Evolutionary conservation across 64 coral and sea anemone genomes (phyloP).

Genomic region (Pachyseris speciosa): DNA sequence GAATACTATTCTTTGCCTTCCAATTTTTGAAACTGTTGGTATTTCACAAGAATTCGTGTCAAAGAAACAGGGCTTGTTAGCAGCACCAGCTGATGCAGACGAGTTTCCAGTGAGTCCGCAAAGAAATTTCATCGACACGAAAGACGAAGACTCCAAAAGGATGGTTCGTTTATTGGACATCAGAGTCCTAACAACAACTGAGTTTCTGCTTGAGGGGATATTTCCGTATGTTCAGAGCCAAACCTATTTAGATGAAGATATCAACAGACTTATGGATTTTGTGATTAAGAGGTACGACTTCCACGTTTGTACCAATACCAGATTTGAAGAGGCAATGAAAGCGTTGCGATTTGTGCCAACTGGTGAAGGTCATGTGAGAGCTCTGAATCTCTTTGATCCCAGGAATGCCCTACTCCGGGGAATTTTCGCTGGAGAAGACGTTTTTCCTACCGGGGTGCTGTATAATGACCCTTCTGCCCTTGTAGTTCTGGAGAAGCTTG

Average conservation of each 20-base stretch:
- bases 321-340: conserved; percentile 5
- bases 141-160: background rate
- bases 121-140: background rate
- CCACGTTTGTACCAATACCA: background rate
- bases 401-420: background rate
- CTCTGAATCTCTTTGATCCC: conserved; percentile 31
- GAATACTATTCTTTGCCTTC: background rate
- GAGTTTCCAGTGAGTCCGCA: background rate
- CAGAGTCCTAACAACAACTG: background rate
- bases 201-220: background rate
- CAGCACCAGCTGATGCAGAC: conserved; percentile 6
- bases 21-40: conserved; percentile 13
- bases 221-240: background rate
- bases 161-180: background rate
- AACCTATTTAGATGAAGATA: background rate
- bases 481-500: background rate
- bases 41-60: background rate
- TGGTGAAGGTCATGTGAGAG: background rate
- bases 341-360: background rate
- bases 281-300: background rate
- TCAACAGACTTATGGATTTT: conserved; percentile 1
- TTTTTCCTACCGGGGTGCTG: background rate
- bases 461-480: conserved; percentile 2
- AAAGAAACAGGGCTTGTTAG: background rate
- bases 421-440: conserved; percentile 25